Percentiles rank a stretch among this genome's conserved stretches.
Conservation (phyloP, 2,888 invertebrate genomes). For the Agonopterix arenella region DNA sequence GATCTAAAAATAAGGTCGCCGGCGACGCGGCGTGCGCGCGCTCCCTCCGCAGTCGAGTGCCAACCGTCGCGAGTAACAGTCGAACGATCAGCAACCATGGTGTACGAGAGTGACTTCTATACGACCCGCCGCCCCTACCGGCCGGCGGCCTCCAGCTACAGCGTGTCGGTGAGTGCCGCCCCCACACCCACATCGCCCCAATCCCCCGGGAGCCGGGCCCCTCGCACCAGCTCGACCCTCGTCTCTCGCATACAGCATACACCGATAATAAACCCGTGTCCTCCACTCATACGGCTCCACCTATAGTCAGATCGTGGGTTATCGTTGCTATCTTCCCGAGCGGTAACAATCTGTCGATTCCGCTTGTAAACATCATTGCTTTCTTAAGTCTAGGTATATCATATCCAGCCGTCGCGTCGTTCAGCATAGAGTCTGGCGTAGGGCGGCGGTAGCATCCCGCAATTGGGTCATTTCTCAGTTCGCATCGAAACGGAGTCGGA, state of each 20-base stretch:
- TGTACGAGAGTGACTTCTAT: constrained; percentile 95
- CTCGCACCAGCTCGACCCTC: constrained; percentile 66
- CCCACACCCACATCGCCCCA: constrained; percentile 47
- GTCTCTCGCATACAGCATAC: constrained; percentile 21
- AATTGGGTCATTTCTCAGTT: constrained; percentile 55
- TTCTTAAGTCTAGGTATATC: constrained; percentile 28
- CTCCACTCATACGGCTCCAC: constrained; percentile 10
- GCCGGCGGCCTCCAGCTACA: constrained; percentile 86
- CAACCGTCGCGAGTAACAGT: constrained; percentile 68
- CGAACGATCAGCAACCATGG: constrained; percentile 80
- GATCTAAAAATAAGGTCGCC: constrained; percentile 66
- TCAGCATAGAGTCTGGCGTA: constrained; percentile 18
- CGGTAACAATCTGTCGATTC: constrained; percentile 29
- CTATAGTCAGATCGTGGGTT: constrained; percentile 6
- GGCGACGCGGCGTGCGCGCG: constrained; percentile 35
- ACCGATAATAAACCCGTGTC: constrained; percentile 8
- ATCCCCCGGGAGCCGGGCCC: constrained; percentile 68
- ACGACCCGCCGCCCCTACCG: constrained; percentile 90
- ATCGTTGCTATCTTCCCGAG: constrained; percentile 32
- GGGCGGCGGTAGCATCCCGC: constrained; percentile 37
- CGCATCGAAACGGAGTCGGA: constrained; percentile 50
- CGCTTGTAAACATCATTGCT: constrained; percentile 49
- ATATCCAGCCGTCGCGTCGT: constrained; percentile 7
- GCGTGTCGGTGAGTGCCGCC: constrained; percentile 81
- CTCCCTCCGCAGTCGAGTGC: constrained; percentile 60